Conservation (phyloP, 2,888 invertebrate species). For the Drosophila picticornis region DNA sequence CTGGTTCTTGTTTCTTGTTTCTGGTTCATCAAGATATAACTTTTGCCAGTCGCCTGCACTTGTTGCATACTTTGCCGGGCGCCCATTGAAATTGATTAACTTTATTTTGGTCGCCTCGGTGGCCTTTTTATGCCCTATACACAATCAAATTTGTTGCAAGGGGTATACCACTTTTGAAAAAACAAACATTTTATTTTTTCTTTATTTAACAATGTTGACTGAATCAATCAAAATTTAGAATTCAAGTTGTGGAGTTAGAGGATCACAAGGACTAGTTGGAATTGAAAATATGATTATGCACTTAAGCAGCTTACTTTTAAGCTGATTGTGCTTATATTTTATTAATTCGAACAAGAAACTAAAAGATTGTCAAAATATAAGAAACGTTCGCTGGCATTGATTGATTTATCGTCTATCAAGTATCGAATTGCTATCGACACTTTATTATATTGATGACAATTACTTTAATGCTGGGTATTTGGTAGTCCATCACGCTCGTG, state of each 20-base stretch:
- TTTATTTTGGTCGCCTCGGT: conserved; percentile 72
- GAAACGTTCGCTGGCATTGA: not conserved
- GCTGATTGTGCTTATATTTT: not conserved
- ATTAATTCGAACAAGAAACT: not conserved
- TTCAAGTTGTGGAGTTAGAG: not conserved
- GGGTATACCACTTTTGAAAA: not conserved
- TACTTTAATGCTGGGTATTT: conserved; percentile 14
- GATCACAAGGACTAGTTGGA: not conserved
- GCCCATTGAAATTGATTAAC: conserved; percentile 76
- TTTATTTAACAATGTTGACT: not conserved
- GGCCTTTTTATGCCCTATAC: conserved; percentile 34
- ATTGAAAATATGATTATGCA: not conserved
- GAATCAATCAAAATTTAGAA: not conserved
- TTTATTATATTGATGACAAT: not conserved
- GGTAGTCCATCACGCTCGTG: not conserved
- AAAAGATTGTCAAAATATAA: not conserved
- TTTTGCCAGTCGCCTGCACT: conserved; percentile 42
- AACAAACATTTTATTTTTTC: not conserved
- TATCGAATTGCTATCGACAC: not conserved
- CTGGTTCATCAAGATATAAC: conserved; percentile 67
- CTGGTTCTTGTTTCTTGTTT: conserved; percentile 5
- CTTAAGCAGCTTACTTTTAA: too few species aligned
- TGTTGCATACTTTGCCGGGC: conserved; percentile 58
- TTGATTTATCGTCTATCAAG: not conserved
- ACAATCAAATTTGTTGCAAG: not conserved